Percentiles rank a stretch among this genome's conserved stretches.
These are phyloP conservation scores for Platycercus adscitus DNA, from an alignment of 2,113 vertebrate species.

Conservation along the genomic window DNA sequence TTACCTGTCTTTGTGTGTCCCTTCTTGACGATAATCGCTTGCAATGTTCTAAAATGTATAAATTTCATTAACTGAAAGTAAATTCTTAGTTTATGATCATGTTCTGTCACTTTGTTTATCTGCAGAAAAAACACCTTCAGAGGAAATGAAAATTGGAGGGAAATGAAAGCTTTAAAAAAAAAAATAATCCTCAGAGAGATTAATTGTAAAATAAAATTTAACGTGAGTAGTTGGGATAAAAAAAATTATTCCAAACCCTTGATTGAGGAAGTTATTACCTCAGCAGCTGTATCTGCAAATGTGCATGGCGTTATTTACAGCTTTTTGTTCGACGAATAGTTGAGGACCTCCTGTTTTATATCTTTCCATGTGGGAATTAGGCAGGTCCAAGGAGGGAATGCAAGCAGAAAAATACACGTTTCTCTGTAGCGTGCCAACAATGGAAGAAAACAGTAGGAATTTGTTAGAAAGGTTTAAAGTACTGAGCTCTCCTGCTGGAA, in stretches of 20 bases:
- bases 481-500: constrained; percentile 20
- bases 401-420: background rate
- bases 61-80: background rate
- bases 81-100: background rate
- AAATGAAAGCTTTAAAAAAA: background rate
- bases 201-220: constrained; percentile 13
- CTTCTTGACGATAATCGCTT: fast-evolving
- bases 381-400: constrained; percentile 9
- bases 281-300: constrained; percentile 23
- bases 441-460: constrained; percentile 41
- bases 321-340: background rate
- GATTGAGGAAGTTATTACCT: background rate
- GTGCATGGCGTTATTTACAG: background rate
- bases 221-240: background rate
- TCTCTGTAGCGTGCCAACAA: background rate
- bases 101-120: background rate
- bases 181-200: background rate
- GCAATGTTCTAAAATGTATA: background rate
- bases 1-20: background rate
- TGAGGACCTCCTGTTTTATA: constrained; percentile 39
- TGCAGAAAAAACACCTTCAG: background rate
- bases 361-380: constrained; percentile 32
- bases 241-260: background rate
- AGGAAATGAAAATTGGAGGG: background rate
- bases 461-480: background rate